Evolutionary conservation across 2,888 invertebrate genomes (phyloP).

Genomic region (Calameuta idolon): DNA sequence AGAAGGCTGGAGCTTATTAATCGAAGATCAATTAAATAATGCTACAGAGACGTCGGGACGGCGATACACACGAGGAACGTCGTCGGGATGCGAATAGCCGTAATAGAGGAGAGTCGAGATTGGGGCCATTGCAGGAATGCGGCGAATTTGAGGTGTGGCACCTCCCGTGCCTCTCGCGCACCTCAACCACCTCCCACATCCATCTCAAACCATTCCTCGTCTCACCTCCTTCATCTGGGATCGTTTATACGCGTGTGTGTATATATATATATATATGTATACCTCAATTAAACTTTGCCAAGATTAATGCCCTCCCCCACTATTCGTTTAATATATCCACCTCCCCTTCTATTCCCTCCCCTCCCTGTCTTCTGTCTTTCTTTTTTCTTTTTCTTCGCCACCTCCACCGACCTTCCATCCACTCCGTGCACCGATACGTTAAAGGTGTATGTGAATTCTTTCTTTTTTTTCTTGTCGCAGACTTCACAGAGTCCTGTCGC

Average conservation of each 20-base stretch:
- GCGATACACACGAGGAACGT: not conserved
- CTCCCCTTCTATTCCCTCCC: conserved; percentile 27
- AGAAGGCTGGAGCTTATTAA: not conserved
- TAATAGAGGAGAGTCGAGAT: conserved; percentile 35
- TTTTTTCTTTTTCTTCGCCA: conserved; percentile 29
- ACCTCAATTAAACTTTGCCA: conserved; percentile 38
- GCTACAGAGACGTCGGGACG: not conserved
- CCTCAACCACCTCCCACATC: conserved; percentile 10
- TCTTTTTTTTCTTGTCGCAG: not conserved
- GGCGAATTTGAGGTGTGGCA: conserved; percentile 62
- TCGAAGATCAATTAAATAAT: not conserved
- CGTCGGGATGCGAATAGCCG: conserved; percentile 7
- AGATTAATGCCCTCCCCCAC: conserved; percentile 25
- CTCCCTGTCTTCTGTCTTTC: conserved; percentile 34
- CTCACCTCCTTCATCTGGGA: conserved; percentile 11
- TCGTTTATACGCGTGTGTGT: not conserved
- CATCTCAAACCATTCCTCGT: conserved; percentile 17
- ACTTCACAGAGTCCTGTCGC: not conserved
- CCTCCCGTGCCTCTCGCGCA: conserved; percentile 13
- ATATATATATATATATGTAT: conserved; percentile 12
- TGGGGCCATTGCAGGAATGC: conserved; percentile 47
- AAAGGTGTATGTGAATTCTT: not conserved
- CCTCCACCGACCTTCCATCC: not conserved
- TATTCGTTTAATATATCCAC: not conserved
- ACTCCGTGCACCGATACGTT: not conserved